Evolutionary conservation across 2,113 vertebrate species (phyloP).

Genomic region (Pseudorasbora parva): DNA sequence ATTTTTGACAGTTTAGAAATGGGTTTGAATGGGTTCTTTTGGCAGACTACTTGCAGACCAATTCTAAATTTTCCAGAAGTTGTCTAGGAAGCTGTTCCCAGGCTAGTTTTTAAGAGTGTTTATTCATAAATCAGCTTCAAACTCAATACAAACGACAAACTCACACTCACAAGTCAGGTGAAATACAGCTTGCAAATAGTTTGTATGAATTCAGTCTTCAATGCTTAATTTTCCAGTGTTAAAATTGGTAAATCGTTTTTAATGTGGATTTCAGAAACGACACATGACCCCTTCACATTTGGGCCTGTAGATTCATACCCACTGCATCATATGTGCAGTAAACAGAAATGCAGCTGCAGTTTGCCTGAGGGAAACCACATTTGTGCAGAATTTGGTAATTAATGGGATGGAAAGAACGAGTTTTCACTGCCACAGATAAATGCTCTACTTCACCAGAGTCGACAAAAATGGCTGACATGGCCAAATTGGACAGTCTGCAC

Average conservation of each 20-base stretch:
- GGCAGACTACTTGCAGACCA: too few relatives aligned
- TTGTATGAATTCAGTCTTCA: not conserved
- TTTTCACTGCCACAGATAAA: constrained; percentile 65
- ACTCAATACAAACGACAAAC: constrained; percentile 53
- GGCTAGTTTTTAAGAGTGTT: too few relatives aligned
- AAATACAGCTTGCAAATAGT: not conserved
- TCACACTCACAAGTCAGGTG: constrained; percentile 45
- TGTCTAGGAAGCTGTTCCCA: too few relatives aligned
- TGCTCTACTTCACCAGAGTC: constrained; percentile 64
- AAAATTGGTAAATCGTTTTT: not conserved
- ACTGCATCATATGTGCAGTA: constrained; percentile 60
- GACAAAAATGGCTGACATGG: constrained; percentile 64
- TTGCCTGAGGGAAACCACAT: constrained; percentile 64
- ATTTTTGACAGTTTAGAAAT: too few relatives aligned
- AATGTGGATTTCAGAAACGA: not conserved
- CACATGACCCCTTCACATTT: not conserved
- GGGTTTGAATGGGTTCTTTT: too few relatives aligned
- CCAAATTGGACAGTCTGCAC: constrained; percentile 64
- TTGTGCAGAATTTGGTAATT: constrained; percentile 61
- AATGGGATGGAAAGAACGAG: constrained; percentile 71
- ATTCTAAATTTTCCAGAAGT: too few relatives aligned
- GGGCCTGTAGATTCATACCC: not conserved
- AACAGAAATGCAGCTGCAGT: constrained; percentile 66
- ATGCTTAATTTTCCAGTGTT: not conserved
- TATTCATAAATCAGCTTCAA: not conserved